phyloP scores from a whole-genome alignment of 2,888 invertebrate genomes.

The Catocala sponsa region DNA sequence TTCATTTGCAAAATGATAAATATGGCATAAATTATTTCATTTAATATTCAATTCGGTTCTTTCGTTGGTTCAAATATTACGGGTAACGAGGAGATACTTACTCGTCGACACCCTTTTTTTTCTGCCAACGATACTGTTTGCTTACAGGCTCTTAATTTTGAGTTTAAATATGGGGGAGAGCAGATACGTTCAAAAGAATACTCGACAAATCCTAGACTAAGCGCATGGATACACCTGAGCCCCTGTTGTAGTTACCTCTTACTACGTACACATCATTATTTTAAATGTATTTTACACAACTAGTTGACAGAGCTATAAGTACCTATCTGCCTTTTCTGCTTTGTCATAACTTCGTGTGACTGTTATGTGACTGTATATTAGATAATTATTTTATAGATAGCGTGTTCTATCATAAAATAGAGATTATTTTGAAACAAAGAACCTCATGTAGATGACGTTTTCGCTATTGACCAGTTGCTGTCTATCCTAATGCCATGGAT shows the following conservation, averaged over 20 bases:
- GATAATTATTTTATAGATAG: too few relatives aligned
- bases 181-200: conserved; percentile 75
- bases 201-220: conserved; percentile 74
- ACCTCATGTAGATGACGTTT: too few relatives aligned
- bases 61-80: conserved; percentile 77
- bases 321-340: too few relatives aligned
- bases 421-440: too few relatives aligned
- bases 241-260: not conserved
- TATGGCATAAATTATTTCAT: conserved; percentile 89
- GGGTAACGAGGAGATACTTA: conserved; percentile 78
- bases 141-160: conserved; percentile 82
- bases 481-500: too few relatives aligned
- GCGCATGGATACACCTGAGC: conserved; percentile 69
- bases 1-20: conserved; percentile 88
- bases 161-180: conserved; percentile 82
- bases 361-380: too few relatives aligned
- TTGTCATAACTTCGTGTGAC: too few relatives aligned
- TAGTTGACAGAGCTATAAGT: too few relatives aligned
- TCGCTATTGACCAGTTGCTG: too few relatives aligned
- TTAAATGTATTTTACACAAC: too few relatives aligned
- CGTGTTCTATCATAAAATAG: too few relatives aligned
- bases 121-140: conserved; percentile 81
- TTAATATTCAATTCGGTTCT: conserved; percentile 88
- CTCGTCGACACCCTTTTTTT: conserved; percentile 82
- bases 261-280: too few relatives aligned